A percentile compares a stretch with the other conserved stretches of the same genome.
phyloP scores from a whole-genome alignment of 2,888 invertebrate species.

The Tachystola acroxantha region DNA sequence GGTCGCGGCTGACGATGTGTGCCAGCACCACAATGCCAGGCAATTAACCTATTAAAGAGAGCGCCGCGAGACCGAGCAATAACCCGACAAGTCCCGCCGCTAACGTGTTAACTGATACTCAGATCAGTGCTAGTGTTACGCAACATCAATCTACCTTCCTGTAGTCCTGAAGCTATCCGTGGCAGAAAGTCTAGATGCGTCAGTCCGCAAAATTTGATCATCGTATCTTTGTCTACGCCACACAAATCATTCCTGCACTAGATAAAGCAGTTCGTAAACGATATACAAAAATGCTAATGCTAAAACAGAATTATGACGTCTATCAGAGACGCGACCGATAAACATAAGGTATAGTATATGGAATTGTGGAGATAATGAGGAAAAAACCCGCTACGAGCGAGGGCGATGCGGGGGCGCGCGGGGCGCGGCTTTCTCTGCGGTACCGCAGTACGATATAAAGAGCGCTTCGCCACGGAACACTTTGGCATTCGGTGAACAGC shows the following conservation, averaged over 20 bases:
- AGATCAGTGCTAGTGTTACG: slow-evolving; percentile 19
- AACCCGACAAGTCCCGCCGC: slow-evolving; percentile 51
- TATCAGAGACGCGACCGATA: slow-evolving; percentile 56
- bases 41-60: slow-evolving; percentile 75
- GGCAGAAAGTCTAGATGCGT: too few relatives aligned
- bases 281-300: slow-evolving; percentile 18
- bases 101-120: slow-evolving; percentile 41
- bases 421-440: slow-evolving; percentile 74
- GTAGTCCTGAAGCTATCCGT: slow-evolving; percentile 6
- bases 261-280: slow-evolving; percentile 2
- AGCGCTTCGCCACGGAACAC: slow-evolving; percentile 68
- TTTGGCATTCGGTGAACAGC: slow-evolving; percentile 76
- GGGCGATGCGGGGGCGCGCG: slow-evolving; percentile 54
- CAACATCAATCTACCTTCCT: slow-evolving; percentile 18
- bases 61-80: slow-evolving; percentile 56
- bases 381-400: slow-evolving; percentile 72
- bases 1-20: slow-evolving; percentile 70
- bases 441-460: slow-evolving; percentile 68
- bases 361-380: slow-evolving; percentile 72
- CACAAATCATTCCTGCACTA: slow-evolving; percentile 6
- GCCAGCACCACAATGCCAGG: slow-evolving; percentile 74
- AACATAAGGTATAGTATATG: slow-evolving; percentile 57
- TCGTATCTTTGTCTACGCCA: background rate
- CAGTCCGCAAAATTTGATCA: background rate
- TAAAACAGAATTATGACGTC: slow-evolving; percentile 40